Evolutionary conservation across 2,888 invertebrate species (phyloP).

Genomic region (Lepidocyrtoides sp.): DNA sequence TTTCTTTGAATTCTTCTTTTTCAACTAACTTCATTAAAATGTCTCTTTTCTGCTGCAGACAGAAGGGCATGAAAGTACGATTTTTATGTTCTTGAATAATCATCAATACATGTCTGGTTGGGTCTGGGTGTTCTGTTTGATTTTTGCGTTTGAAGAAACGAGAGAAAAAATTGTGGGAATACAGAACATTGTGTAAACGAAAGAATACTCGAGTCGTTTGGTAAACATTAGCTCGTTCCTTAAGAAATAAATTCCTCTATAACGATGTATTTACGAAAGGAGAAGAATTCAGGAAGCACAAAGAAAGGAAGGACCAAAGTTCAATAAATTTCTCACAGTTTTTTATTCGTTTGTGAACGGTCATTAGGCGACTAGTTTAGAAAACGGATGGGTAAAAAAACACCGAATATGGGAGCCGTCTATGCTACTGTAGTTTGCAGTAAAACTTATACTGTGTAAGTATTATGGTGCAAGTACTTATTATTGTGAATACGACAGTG

Average conservation of each 20-base stretch:
- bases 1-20: no score
- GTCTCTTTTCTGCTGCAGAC: background rate
- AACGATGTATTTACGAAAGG: background rate
- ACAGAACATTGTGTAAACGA: background rate
- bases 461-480: background rate
- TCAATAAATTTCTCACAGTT: conserved; percentile 60
- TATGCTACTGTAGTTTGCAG: conserved; percentile 4
- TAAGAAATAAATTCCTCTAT: background rate
- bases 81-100: background rate
- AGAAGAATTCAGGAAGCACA: conserved; percentile 25
- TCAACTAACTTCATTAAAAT: background rate
- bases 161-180: conserved; percentile 51
- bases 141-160: background rate
- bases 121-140: background rate
- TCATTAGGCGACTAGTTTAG: conserved; percentile 66
- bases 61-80: background rate
- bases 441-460: background rate
- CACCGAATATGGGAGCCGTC: conserved; percentile 37
- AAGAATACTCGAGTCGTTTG: background rate
- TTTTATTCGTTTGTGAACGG: conserved; percentile 42
- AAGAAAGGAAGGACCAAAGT: conserved; percentile 50
- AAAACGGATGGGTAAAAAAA: conserved; percentile 48
- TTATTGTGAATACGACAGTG: background rate
- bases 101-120: no score
- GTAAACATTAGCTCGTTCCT: background rate